Base-by-base conservation (phyloP, 2,797 vertebrate species). In the Trematomus bernacchii region DNA sequence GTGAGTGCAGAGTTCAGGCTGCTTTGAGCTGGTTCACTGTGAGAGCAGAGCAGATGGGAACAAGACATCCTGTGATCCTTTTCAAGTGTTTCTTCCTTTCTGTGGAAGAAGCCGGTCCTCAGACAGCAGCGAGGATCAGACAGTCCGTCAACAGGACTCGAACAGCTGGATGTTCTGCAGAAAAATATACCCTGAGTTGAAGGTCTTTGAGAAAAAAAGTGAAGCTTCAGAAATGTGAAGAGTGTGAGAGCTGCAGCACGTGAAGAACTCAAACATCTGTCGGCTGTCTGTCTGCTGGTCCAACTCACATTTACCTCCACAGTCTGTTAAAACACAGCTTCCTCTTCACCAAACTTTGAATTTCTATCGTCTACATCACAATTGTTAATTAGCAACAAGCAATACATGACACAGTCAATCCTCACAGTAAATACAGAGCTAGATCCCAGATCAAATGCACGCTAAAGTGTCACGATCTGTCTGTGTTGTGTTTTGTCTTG, bases 201-300 rank as follows among this genome's bases (percentile, higher is more conserved):
- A 43, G 19, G 66, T 60, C 62, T 42, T 16, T 11, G 61, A 76
- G 68, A 48, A 42, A 33, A 5, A 37, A 60, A 40, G 5, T 18
- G 3, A 68, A 62, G 18, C 13, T 57, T 73, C 61, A 65, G 30
- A 27, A 46, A 47, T 13, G 23, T n/a, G 69, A 73, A 66, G 50
- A 23, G 55, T 66, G 33, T 73, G 47, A 75, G 77, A 72, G 62
- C 21, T n/a, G 54, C 63, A 65, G 76, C 65, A 67, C 66, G 63
- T 60, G 65, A 67, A 59, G 60, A 50, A 66, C 27, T 69, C 71
- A 66, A 75, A 71, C 57, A 27, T 60, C 52, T 71, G 71, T 33
- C 57, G 37, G 53, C 60, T 18, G 40, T 43, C 73, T 23, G 30
- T 47, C 70, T 23, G 47, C 57, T 8, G 52, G 51, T 14, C 62